phyloP scores from a whole-genome alignment of 1,140 invertebrate species.

The Drosophila bocqueti region DNA sequence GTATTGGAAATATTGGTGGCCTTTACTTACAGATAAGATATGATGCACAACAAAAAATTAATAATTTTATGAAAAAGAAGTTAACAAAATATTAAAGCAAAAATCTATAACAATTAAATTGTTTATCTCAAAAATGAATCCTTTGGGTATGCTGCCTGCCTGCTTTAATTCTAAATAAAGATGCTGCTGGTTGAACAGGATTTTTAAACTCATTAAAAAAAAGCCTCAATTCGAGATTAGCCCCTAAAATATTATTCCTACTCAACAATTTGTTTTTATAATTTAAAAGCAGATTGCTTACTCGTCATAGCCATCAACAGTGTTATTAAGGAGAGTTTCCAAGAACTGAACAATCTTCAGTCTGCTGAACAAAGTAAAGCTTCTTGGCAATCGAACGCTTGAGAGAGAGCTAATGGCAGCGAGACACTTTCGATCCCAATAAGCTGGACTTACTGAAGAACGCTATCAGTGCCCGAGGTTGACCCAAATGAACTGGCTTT shows the following conservation, averaged over 20 bases:
- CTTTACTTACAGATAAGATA: conserved; percentile 31
- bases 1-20: conserved; percentile 21
- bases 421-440: conserved; percentile 12
- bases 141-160: too few relatives aligned
- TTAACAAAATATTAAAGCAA: background rate
- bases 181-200: too few relatives aligned
- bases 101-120: background rate
- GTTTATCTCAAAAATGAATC: too few relatives aligned
- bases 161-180: too few relatives aligned
- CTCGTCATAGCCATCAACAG: background rate
- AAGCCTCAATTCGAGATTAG: too few relatives aligned
- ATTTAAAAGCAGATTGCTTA: background rate
- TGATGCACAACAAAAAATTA: background rate
- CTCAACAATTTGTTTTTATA: too few relatives aligned
- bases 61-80: background rate
- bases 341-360: background rate
- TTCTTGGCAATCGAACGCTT: background rate
- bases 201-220: too few relatives aligned
- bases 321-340: background rate
- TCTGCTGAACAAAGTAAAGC: conserved; percentile 1
- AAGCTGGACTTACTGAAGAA: conserved; percentile 9
- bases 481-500: conserved; percentile 26
- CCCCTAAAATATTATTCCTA: too few relatives aligned
- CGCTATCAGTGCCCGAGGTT: conserved; percentile 1
- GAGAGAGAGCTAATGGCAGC: conserved; percentile 6